Percentiles rank a stretch among this genome's conserved stretches.
Evolutionary conservation across 2,888 invertebrate species (phyloP).

Genomic region (Drosophila macrothrix): DNA sequence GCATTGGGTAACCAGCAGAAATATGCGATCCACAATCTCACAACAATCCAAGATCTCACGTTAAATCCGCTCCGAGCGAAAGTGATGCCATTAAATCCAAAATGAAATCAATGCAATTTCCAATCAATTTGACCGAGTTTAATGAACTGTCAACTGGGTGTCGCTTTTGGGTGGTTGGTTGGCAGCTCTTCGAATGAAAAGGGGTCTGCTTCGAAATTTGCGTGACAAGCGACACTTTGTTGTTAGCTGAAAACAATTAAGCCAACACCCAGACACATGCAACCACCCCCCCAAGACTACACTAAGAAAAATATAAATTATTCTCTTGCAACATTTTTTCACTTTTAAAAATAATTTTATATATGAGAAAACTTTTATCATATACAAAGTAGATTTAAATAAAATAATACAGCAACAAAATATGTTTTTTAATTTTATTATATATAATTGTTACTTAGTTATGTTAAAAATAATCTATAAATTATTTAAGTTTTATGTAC

Average conservation of each 20-base stretch:
- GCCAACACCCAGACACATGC: slow-evolving; percentile 56
- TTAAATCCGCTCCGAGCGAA: slow-evolving; percentile 3
- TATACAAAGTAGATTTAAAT: not conserved
- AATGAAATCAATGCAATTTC: slow-evolving; percentile 58
- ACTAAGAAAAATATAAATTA: not conserved
- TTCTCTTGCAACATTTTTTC: not conserved
- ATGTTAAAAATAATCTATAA: not conserved
- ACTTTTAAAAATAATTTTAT: not conserved
- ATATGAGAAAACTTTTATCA: not conserved
- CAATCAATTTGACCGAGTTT: slow-evolving; percentile 47
- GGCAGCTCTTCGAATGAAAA: slow-evolving; percentile 18
- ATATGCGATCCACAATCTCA: slow-evolving; percentile 13
- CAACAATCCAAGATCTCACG: slow-evolving; percentile 5
- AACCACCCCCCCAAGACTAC: slow-evolving; percentile 5
- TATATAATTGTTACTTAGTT: not conserved
- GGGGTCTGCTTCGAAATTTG: slow-evolving; percentile 47
- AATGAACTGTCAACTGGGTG: slow-evolving; percentile 52
- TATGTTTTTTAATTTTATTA: not conserved
- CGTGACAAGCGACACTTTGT: slow-evolving; percentile 76
- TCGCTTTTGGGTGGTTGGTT: slow-evolving; percentile 23
- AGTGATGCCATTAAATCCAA: slow-evolving; percentile 36
- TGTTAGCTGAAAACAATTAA: slow-evolving; percentile 61
- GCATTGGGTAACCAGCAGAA: slow-evolving; percentile 64
- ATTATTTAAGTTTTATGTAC: not conserved
- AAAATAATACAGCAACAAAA: not conserved